A percentile compares a stretch with the other conserved stretches of the same genome.
Conservation (phyloP, 2,113 vertebrate species). For the Phylloscopus trochiloides region DNA sequence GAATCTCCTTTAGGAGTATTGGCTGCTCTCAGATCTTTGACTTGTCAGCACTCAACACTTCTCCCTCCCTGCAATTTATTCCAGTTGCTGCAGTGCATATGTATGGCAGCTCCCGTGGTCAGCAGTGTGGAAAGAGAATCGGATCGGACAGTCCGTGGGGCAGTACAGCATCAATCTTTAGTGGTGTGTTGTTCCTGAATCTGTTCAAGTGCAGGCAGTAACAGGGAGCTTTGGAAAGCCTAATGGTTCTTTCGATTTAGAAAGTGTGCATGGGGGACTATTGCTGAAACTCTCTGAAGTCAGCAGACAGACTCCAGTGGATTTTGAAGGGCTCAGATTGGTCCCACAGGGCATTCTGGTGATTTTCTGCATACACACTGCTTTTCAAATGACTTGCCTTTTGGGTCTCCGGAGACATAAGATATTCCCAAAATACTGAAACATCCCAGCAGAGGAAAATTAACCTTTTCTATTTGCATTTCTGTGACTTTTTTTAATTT, state of each 20-base stretch:
- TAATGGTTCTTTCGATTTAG: background rate
- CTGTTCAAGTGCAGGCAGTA: background rate
- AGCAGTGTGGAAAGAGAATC: background rate
- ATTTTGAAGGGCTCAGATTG: slow-evolving; percentile 33
- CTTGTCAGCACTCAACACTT: background rate
- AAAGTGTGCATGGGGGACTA: background rate
- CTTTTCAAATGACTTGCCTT: background rate
- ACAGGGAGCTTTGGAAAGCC: background rate
- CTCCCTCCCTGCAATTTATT: background rate
- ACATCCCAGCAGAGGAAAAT: background rate
- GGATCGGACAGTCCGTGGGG: fast-evolving
- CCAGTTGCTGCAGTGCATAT: background rate
- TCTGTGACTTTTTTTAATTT: background rate
- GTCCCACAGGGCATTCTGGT: background rate
- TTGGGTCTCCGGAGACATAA: background rate
- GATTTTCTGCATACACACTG: background rate
- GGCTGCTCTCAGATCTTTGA: background rate
- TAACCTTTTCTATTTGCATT: background rate
- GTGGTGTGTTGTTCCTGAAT: background rate
- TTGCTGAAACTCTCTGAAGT: background rate
- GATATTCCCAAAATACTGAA: slow-evolving; percentile 23
- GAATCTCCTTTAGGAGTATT: background rate
- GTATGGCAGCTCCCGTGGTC: background rate
- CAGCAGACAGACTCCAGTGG: slow-evolving; percentile 2
- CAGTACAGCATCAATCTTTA: background rate